Evolutionary conservation across 2,113 vertebrate species (phyloP), one percentile per base, ranked within the genome.

Genomic region (Camelus bactrianus): DNA sequence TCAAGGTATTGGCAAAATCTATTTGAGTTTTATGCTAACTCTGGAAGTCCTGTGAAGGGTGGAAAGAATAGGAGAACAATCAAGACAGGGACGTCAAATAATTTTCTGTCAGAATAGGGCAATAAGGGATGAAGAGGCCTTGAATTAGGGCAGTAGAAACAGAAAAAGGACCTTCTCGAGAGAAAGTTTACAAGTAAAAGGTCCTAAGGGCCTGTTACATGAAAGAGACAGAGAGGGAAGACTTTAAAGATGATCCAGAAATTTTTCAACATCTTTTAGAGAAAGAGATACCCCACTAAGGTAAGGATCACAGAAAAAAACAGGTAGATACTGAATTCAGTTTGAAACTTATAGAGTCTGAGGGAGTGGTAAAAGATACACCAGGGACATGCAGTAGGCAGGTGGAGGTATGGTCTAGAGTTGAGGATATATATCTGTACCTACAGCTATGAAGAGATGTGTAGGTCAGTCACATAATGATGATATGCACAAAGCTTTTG

Each of bases 21-120:
- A 48, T 38, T 24, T 93, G 73, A 82, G 38, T 86, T 95, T 92
- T 89, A 86, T 69, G 65, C 67, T 79, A 92, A 94, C 58, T 90
- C 85, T 85, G 22, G 19, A 95, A 96, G 38, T 75, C 58, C 16
- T 64, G 20, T 52, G 46, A 84, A 87, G 46, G 38, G 81, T 3
- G 75, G 48, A 67, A 83, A 89, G 82, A 77, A 54, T 1, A 48
- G 9, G 32, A 93, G 48, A 89, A 70, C 8, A 77, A 76, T n/a
- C 92, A 77, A 89, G 38, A 48, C 72, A 82, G n/a, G 16, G 94
- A 95, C 8, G 62, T 52, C 95, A 95, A 96, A 20, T 76, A 81
- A 91, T 67, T 73, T 89, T 82, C 88, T 94, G 30, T 77, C 52
- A 54, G 72, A 93, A 84, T 48, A 70, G 65, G 82, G 79, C 75